Percentiles rank a stretch among this genome's conserved stretches.
These are phyloP conservation scores for Phenganax subtilis DNA, from an alignment of 92 coral and sea anemone species.

Conservation along the genomic window DNA sequence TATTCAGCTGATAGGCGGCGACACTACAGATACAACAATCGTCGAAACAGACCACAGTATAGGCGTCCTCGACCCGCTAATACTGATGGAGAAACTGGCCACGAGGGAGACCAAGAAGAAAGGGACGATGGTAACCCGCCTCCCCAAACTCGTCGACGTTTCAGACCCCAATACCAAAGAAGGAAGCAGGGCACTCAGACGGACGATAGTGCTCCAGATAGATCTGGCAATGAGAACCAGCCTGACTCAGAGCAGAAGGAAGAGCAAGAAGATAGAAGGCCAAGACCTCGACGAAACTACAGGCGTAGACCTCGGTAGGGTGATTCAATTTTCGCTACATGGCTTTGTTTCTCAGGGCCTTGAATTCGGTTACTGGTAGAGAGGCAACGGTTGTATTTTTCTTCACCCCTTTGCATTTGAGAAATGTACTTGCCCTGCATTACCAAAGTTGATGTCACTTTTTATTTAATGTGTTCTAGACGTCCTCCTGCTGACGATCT, in stretches of 20 bases:
- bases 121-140: slow-evolving; percentile 20
- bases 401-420: too few relatives aligned
- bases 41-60: slow-evolving; percentile 61
- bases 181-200: slow-evolving; percentile 66
- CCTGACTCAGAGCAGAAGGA: slow-evolving; percentile 48
- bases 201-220: slow-evolving; percentile 55
- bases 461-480: background rate
- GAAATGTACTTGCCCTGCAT: too few relatives aligned
- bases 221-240: slow-evolving; percentile 61
- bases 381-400: too few relatives aligned
- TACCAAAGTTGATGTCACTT: too few relatives aligned
- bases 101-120: slow-evolving; percentile 33
- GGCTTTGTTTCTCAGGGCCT: too few relatives aligned
- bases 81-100: slow-evolving; percentile 25
- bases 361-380: too few relatives aligned
- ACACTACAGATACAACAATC: slow-evolving; percentile 46
- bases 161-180: slow-evolving; percentile 82
- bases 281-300: slow-evolving; percentile 13
- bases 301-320: slow-evolving; percentile 33
- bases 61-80: slow-evolving; percentile 40
- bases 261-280: slow-evolving; percentile 16
- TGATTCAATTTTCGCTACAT: background rate
- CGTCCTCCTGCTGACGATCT: slow-evolving; percentile 9
- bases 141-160: slow-evolving; percentile 13
- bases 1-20: slow-evolving; percentile 72